Conservation (phyloP, 2,113 vertebrate genomes). For the Myrmecobius fasciatus region DNA sequence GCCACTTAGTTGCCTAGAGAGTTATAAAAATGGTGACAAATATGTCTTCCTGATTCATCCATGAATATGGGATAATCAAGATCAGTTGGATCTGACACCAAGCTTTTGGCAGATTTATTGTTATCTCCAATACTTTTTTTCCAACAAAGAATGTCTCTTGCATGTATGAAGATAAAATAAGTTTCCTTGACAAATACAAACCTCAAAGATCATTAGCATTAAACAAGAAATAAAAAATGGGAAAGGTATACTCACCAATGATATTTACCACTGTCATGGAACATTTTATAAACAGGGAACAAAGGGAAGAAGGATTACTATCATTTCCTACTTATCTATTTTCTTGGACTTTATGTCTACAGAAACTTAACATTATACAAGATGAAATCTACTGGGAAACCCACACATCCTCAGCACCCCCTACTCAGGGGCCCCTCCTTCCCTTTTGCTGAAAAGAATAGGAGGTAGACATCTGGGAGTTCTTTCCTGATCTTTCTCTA, state of each 20-base stretch:
- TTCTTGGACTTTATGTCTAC: neutral
- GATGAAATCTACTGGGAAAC: neutral
- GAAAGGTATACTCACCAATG: neutral
- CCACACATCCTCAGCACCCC: neutral
- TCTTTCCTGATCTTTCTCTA: neutral
- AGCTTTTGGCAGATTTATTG: neutral
- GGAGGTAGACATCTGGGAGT: neutral
- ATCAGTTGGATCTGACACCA: neutral
- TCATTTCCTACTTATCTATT: neutral
- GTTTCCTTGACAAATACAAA: neutral
- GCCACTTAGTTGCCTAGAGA: neutral
- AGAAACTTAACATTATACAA: neutral
- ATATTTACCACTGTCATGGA: neutral
- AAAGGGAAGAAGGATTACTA: neutral
- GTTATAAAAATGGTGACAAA: neutral
- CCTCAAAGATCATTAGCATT: neutral
- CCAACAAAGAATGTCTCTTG: neutral
- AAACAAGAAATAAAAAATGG: neutral
- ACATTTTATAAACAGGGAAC: neutral
- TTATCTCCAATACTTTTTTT: neutral
- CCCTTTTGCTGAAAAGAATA: neutral
- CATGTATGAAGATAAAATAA: neutral
- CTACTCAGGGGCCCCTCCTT: neutral
- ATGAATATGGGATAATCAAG: neutral
- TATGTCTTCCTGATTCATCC: neutral